Evolutionary conservation across 1,140 invertebrate genomes (phyloP), one percentile per base, ranked within the genome.

Genomic region (Leucophenga varia): DNA sequence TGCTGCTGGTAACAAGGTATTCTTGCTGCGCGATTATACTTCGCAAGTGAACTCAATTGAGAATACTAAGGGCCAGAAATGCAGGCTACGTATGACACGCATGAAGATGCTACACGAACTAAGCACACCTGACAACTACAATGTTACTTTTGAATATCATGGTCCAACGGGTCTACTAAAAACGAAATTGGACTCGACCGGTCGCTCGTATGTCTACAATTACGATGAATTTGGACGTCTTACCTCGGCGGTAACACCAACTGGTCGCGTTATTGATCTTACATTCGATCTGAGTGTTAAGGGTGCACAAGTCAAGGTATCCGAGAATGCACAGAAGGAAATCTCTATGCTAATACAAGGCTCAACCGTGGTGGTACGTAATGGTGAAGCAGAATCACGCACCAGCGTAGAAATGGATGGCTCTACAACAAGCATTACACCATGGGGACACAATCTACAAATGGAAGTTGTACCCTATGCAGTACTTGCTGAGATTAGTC

Each of bases 201-300:
- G 94, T 2, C 81, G 92, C 43, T 91, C 90, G 42, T 95, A 92
- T 65, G 89, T 95, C 2, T 98, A 97, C 74, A 89, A 92, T 64
- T 98, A 97, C 64, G 93, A 98, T 68, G 89, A 92, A 64, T 96
- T 95, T 75, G 95, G 95, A 10, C 83, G 95, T 54, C 77, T 97
- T 1, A 91, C 88, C 3, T 88, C 87, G 3, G 90, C 92, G 2
- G 89, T 96, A 0, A 94, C 92, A 4, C 94, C 95, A 0, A 97
- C 93, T 17, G 95, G 93, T 1, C 86, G 91, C 77, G 85, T 93
- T 2, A 89, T 93, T 28, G 86, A 84, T 36, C 73, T 96, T 0
- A 85, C 85, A 1, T 95, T 95, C 64, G 91, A 95, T 75, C 76
- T 95, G 13, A 93, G 89, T 64, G 74, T 91, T 2, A 91, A 93